Percentiles rank a stretch among this genome's conserved stretches.
These are phyloP conservation scores for Lethrus apterus DNA, from an alignment of 1,140 invertebrate species.

Conservation along the genomic window DNA sequence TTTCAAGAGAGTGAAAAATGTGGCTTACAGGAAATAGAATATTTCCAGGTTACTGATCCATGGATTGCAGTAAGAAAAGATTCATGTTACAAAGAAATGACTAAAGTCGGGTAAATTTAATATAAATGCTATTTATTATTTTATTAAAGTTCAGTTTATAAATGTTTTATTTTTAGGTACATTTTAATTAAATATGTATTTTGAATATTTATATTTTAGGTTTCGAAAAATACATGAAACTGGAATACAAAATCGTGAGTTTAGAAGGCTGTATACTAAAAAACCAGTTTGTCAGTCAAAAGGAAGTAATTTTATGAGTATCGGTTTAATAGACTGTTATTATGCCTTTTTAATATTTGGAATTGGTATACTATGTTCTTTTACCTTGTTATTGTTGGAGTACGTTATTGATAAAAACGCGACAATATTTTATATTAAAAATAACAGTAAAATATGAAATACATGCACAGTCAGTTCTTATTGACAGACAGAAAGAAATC, in stretches of 20 bases:
- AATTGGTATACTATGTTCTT: slow-evolving; percentile 11
- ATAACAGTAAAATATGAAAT: too few relatives aligned
- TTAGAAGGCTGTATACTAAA: slow-evolving; percentile 46
- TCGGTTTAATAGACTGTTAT: slow-evolving; percentile 30
- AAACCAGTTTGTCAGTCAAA: slow-evolving; percentile 45
- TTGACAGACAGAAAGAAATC: too few relatives aligned
- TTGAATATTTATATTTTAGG: slow-evolving; percentile 34
- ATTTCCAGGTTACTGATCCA: slow-evolving; percentile 47
- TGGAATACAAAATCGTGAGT: slow-evolving; percentile 48
- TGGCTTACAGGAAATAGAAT: slow-evolving; percentile 52
- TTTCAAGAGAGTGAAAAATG: slow-evolving; percentile 58
- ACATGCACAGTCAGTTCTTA: too few relatives aligned
- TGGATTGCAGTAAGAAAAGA: slow-evolving; percentile 48
- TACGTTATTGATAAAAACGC: slow-evolving; percentile 5
- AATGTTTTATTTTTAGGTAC: slow-evolving; percentile 3
- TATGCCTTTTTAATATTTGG: slow-evolving; percentile 26
- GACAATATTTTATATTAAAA: neutral
- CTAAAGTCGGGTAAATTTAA: slow-evolving; percentile 49
- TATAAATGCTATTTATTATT: slow-evolving; percentile 6
- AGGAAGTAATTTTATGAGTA: slow-evolving; percentile 25
- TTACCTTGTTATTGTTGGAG: slow-evolving; percentile 17
- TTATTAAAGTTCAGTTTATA: neutral
- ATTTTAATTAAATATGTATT: slow-evolving; percentile 7
- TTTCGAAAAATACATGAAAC: slow-evolving; percentile 49
- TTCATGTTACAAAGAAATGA: slow-evolving; percentile 52